Conservation (phyloP, 2,113 vertebrate genomes). For the Hystrix cristata region DNA sequence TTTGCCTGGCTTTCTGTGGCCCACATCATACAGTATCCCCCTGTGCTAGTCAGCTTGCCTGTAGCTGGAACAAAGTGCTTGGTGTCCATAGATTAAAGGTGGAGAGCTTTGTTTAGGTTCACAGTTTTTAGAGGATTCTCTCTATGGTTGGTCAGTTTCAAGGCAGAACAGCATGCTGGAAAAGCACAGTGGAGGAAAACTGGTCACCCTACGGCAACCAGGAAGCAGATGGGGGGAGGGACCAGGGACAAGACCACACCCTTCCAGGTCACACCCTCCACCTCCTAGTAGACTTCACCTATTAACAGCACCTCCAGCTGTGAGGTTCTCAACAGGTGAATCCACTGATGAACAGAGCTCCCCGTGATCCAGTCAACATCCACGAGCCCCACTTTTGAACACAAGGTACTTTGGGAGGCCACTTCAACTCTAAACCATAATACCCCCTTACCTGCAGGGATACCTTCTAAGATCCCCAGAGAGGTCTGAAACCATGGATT, state of each 20-base stretch:
- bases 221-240: background rate
- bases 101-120: background rate
- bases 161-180: background rate
- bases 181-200: background rate
- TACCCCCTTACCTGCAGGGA: background rate
- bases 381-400: background rate
- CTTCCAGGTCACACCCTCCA: background rate
- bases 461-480: background rate
- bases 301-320: fast-evolving
- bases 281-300: background rate
- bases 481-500: background rate
- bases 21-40: background rate
- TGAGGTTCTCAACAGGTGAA: background rate
- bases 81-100: background rate
- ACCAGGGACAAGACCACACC: background rate
- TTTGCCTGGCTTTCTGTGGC: background rate
- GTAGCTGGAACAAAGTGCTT: background rate
- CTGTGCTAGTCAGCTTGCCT: background rate
- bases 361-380: background rate
- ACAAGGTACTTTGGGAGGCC: background rate
- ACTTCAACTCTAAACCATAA: too few relatives aligned
- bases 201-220: background rate
- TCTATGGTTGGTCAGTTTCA: background rate
- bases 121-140: background rate
- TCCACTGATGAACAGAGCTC: background rate